These are phyloP conservation scores for Drosophila auraria DNA, from an alignment of 1,140 invertebrate species.

Conservation along the genomic window DNA sequence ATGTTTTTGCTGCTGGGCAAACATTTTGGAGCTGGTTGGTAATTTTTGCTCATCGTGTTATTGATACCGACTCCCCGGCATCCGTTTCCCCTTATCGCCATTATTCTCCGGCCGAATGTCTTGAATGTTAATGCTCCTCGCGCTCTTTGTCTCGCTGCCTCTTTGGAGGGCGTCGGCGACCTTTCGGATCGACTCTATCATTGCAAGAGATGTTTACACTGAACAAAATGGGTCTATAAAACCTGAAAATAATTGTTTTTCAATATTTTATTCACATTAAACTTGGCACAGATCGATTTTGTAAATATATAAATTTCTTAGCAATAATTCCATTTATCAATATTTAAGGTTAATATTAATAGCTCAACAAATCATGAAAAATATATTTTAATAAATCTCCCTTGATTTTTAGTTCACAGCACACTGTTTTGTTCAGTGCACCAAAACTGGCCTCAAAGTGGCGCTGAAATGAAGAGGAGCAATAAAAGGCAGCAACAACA, in stretches of 20 bases:
- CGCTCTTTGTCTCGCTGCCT: slow-evolving; percentile 22
- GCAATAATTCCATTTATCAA: too few relatives aligned
- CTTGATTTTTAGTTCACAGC: too few relatives aligned
- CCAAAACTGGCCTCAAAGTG: slow-evolving; percentile 55
- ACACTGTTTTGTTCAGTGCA: slow-evolving; percentile 7
- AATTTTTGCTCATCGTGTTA: slow-evolving; percentile 61
- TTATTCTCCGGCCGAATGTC: slow-evolving; percentile 28
- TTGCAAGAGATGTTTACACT: slow-evolving; percentile 20
- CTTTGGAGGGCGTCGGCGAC: slow-evolving; percentile 54
- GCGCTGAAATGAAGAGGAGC: slow-evolving; percentile 46
- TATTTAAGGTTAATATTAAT: too few relatives aligned
- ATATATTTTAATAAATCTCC: too few relatives aligned
- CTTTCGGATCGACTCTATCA: slow-evolving; percentile 56
- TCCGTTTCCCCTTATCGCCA: slow-evolving; percentile 5
- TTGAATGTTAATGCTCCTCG: slow-evolving; percentile 55
- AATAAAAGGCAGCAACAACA: slow-evolving; percentile 68
- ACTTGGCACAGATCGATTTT: too few relatives aligned
- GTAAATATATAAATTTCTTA: too few relatives aligned
- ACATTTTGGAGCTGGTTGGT: slow-evolving; percentile 55
- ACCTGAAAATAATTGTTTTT: too few relatives aligned
- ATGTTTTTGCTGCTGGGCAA: slow-evolving; percentile 38
- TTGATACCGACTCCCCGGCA: slow-evolving; percentile 51
- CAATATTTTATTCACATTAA: too few relatives aligned
- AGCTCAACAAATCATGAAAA: too few relatives aligned
- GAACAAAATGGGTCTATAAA: not conserved